Evolutionary conservation across 2,797 vertebrate genomes (phyloP).

Genomic region (Xerus rutilus): DNA sequence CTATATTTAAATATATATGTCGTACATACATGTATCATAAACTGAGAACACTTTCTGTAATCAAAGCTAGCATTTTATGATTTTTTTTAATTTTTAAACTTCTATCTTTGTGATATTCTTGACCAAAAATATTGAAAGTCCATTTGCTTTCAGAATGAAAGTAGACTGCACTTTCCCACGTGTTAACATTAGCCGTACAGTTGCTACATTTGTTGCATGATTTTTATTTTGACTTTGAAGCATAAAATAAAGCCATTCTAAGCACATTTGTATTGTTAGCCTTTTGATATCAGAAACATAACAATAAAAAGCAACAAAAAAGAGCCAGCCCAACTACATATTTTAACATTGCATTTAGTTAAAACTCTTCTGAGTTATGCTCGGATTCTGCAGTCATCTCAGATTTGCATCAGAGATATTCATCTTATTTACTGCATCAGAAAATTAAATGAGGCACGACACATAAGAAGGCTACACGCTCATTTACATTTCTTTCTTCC

Average conservation of each 20-base stretch:
- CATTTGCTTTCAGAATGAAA: slow-evolving; percentile 20
- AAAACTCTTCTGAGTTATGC: background rate
- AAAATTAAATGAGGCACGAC: background rate
- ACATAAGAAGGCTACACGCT: background rate
- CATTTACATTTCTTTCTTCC: slow-evolving; percentile 1
- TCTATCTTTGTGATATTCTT: slow-evolving; percentile 19
- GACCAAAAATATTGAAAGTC: slow-evolving; percentile 39
- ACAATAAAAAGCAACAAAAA: background rate
- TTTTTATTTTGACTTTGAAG: slow-evolving; percentile 62
- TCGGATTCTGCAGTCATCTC: background rate
- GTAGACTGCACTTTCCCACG: background rate
- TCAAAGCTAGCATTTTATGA: slow-evolving; percentile 48
- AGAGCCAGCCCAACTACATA: background rate
- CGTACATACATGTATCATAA: background rate
- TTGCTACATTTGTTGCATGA: background rate
- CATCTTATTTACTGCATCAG: background rate
- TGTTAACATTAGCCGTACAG: background rate
- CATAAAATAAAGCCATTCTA: slow-evolving; percentile 1
- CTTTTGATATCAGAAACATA: slow-evolving; percentile 55
- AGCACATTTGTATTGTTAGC: slow-evolving; percentile 25
- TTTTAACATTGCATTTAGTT: slow-evolving; percentile 3
- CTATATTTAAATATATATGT: background rate
- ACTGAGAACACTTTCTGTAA: background rate
- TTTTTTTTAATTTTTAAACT: background rate
- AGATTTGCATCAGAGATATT: slow-evolving; percentile 27